Evolutionary conservation across 2,113 vertebrate species (phyloP).

Genomic region (Notechis scutatus): DNA sequence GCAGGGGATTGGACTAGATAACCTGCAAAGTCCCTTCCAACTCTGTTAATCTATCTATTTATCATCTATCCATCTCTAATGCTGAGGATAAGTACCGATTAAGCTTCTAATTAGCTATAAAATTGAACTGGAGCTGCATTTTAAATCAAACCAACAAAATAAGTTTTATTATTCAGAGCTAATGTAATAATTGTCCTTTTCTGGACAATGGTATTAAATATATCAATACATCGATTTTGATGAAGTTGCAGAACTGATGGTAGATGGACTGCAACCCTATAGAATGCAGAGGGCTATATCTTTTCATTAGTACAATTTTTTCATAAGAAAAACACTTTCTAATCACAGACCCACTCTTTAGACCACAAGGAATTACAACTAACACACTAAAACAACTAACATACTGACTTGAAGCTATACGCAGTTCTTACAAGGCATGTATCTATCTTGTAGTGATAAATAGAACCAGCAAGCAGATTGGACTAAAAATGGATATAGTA

Average conservation of each 20-base stretch:
- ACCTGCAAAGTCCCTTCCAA: too few species aligned
- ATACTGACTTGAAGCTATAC: not conserved
- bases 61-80: not conserved
- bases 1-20: too few species aligned
- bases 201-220: not conserved
- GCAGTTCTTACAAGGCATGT: not conserved
- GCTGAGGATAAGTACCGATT: not conserved
- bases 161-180: not conserved
- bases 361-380: not conserved
- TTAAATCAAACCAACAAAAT: not conserved
- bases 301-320: not conserved
- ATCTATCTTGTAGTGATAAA: not conserved
- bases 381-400: not conserved
- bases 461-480: not conserved
- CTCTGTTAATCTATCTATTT: too few species aligned
- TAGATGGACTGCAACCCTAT: not conserved
- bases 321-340: not conserved
- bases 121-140: not conserved
- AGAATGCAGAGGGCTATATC: not conserved
- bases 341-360: not conserved
- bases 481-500: not conserved
- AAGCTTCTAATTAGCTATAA: not conserved
- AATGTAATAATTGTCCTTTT: not conserved
- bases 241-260: not conserved
- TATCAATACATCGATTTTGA: not conserved